A percentile compares a stretch with the other conserved stretches of the same genome.
Evolutionary conservation across 30 jellyfish, hydroid and myxozoan genomes (phyloP).

Genomic region (Pelagia noctiluca): DNA sequence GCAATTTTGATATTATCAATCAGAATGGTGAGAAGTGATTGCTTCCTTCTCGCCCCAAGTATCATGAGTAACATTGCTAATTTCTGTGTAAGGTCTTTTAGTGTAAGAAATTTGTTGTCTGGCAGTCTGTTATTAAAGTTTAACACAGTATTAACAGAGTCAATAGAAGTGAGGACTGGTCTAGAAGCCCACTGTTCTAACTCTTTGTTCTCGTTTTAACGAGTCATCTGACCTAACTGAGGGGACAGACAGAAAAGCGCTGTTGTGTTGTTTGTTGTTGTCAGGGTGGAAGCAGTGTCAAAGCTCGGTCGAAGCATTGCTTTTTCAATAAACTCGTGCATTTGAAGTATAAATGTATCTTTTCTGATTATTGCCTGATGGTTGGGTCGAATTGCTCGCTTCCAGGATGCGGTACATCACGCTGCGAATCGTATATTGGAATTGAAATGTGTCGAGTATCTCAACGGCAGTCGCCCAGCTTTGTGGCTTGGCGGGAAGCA

Average conservation of each 20-base stretch:
- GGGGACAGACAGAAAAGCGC: slow-evolving; percentile 9
- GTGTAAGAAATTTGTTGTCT: too few species aligned
- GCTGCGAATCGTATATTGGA: slow-evolving; percentile 15
- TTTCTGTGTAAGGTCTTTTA: too few species aligned
- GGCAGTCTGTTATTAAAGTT: too few species aligned
- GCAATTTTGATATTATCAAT: too few species aligned
- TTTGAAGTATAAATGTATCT: neutral
- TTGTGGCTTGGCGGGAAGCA: slow-evolving; percentile 29
- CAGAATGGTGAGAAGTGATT: too few species aligned
- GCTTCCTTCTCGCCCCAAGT: too few species aligned
- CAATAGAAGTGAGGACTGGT: slow-evolving; percentile 27
- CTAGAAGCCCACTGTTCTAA: slow-evolving; percentile 7
- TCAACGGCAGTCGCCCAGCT: slow-evolving; percentile 16
- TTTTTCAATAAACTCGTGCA: neutral
- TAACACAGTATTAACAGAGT: too few species aligned
- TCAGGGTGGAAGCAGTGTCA: slow-evolving; percentile 11
- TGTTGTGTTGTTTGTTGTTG: slow-evolving; percentile 16
- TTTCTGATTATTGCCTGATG: neutral
- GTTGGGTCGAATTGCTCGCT: slow-evolving; percentile 19
- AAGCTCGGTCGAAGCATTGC: slow-evolving; percentile 1
- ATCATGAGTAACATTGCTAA: too few species aligned
- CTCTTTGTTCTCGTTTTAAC: slow-evolving; percentile 8
- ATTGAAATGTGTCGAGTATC: neutral
- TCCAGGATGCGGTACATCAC: slow-evolving; percentile 17
- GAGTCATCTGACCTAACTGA: slow-evolving; percentile 13